Conservation (phyloP, 2,797 vertebrate species). For the Hydrolagus colliei region DNA sequence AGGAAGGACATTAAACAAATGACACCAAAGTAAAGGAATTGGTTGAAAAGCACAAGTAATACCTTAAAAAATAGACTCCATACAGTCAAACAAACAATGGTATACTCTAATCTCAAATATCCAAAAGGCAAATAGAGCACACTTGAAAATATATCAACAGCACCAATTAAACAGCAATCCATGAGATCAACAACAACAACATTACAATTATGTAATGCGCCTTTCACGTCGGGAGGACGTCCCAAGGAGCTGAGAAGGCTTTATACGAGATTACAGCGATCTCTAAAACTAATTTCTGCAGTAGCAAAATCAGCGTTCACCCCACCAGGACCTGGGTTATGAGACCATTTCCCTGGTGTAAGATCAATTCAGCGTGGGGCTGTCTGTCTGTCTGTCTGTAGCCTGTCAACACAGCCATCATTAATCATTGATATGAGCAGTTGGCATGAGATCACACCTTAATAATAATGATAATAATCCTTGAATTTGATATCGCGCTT, state of each 20-base stretch:
- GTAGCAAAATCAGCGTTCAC: neutral
- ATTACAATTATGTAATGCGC: no score
- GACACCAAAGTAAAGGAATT: neutral
- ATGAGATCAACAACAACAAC: neutral
- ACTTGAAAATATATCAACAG: no score
- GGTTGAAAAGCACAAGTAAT: neutral
- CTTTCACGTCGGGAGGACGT: neutral
- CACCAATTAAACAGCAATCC: neutral
- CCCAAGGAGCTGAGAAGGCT: neutral
- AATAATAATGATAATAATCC: neutral
- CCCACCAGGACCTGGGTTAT: neutral
- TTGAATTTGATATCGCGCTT: no score
- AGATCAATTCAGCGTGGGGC: neutral
- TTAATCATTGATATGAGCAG: neutral
- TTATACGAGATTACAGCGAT: neutral
- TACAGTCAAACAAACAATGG: no score
- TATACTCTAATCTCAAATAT: no score
- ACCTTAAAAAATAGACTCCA: neutral
- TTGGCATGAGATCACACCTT: neutral
- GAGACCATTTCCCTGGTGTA: neutral
- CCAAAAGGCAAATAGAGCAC: no score
- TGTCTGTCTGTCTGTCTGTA: no score
- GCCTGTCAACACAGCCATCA: neutral
- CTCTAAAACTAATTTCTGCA: neutral
- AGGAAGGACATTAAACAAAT: neutral